These are phyloP conservation scores for Pegoplata infirma DNA, from an alignment of 2,888 invertebrate genomes.

Conservation along the genomic window DNA sequence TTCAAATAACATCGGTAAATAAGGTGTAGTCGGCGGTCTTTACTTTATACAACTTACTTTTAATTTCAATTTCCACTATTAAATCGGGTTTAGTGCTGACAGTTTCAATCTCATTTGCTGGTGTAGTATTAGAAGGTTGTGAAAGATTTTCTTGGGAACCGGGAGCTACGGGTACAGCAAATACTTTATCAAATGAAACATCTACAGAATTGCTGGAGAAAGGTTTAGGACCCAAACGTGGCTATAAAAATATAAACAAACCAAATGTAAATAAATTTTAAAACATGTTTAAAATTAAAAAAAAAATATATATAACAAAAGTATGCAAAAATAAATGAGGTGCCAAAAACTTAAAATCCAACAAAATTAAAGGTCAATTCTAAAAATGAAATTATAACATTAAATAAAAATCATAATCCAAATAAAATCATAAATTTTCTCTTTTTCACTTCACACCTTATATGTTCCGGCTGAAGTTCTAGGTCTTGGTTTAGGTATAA, in stretches of 20 bases:
- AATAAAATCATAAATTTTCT: slow-evolving; percentile 18
- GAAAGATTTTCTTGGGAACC: slow-evolving; percentile 77
- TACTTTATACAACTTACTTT: too few relatives aligned
- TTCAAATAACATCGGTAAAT: too few relatives aligned
- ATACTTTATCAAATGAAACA: slow-evolving; percentile 89
- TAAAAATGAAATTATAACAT: slow-evolving; percentile 23
- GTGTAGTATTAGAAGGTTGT: slow-evolving; percentile 49
- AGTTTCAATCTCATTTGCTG: slow-evolving; percentile 47
- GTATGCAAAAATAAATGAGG: background rate
- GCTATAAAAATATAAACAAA: slow-evolving; percentile 79
- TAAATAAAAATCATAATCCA: slow-evolving; percentile 15
- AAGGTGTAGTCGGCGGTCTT: too few relatives aligned
- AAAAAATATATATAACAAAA: background rate
- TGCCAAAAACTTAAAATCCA: slow-evolving; percentile 8
- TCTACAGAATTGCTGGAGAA: slow-evolving; percentile 89
- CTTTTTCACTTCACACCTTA: slow-evolving; percentile 82
- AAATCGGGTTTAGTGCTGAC: slow-evolving; percentile 71
- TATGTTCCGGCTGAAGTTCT: slow-evolving; percentile 87
- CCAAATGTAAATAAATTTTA: background rate
- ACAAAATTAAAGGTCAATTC: background rate
- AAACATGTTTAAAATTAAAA: slow-evolving; percentile 4
- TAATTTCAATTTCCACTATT: slow-evolving; percentile 79
- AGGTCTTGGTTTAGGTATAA: slow-evolving; percentile 81
- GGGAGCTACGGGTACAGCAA: slow-evolving; percentile 88
- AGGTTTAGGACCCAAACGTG: slow-evolving; percentile 90